A percentile compares a stretch with the other conserved stretches of the same genome.
phyloP scores from a whole-genome alignment of 2,113 vertebrate species.

The Odontesthes bonariensis region DNA sequence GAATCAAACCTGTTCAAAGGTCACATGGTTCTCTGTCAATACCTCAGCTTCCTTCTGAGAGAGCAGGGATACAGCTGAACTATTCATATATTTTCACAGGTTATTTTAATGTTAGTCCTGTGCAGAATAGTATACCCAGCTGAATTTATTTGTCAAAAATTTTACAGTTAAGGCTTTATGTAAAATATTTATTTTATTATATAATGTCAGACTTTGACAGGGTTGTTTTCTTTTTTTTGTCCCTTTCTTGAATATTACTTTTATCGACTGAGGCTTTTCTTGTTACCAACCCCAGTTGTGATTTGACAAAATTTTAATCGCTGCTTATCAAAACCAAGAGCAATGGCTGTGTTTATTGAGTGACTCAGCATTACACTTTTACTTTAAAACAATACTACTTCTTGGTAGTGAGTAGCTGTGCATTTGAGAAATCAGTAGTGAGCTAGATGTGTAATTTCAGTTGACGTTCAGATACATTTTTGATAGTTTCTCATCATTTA shows the following conservation, averaged over 20 bases:
- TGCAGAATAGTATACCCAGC: too few relatives aligned
- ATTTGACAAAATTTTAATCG: constrained; percentile 10
- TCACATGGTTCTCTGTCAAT: constrained; percentile 60
- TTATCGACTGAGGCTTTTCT: too few relatives aligned
- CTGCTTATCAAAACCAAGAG: constrained; percentile 18
- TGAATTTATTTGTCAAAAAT: neutral
- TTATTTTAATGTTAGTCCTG: neutral
- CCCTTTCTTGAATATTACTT: neutral
- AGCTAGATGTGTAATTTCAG: too few relatives aligned
- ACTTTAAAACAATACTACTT: constrained; percentile 25
- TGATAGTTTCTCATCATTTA: neutral
- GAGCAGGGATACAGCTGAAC: neutral
- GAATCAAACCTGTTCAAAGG: constrained; percentile 55
- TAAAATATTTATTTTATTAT: neutral
- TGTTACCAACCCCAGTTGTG: neutral
- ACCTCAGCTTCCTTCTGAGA: constrained; percentile 43
- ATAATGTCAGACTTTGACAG: neutral
- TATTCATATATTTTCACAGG: neutral
- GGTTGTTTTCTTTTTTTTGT: neutral
- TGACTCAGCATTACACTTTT: constrained; percentile 43
- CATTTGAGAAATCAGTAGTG: constrained; percentile 11
- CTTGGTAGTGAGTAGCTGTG: constrained; percentile 11
- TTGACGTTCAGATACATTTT: neutral
- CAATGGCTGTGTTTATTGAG: neutral
- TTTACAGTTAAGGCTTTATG: neutral